Conservation (phyloP, 2,888 invertebrate genomes). For the Cyclophora albipunctata region DNA sequence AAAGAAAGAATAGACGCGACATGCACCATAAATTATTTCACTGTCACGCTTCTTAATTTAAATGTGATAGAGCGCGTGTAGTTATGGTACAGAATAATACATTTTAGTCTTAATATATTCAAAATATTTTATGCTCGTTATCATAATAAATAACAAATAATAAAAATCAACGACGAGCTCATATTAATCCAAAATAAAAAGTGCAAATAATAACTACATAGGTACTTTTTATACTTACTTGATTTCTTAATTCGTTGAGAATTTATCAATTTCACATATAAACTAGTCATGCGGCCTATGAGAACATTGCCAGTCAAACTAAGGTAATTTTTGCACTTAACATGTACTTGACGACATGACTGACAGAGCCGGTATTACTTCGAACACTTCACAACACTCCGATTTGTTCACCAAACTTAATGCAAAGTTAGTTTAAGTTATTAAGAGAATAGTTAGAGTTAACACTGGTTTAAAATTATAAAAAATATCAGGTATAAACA, state of each 20-base stretch:
- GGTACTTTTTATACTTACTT: slow-evolving; percentile 28
- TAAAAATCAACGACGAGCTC: slow-evolving; percentile 1
- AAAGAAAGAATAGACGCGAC: slow-evolving; percentile 4
- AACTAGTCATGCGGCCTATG: slow-evolving; percentile 44
- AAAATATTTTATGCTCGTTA: not conserved
- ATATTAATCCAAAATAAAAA: not conserved
- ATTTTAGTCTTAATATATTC: not conserved
- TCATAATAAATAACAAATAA: not conserved
- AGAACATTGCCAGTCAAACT: slow-evolving; percentile 45
- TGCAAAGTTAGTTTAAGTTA: slow-evolving; percentile 21
- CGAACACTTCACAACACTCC: slow-evolving; percentile 64
- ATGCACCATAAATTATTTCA: slow-evolving; percentile 9
- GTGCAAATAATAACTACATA: not conserved
- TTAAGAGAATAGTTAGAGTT: slow-evolving; percentile 21
- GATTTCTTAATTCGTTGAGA: slow-evolving; percentile 24
- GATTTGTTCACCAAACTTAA: slow-evolving; percentile 27
- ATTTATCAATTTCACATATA: slow-evolving; percentile 28
- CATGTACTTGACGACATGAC: slow-evolving; percentile 59
- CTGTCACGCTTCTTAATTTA: slow-evolving; percentile 10
- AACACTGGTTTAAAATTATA: slow-evolving; percentile 34
- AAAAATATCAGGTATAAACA: slow-evolving; percentile 60
- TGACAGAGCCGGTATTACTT: slow-evolving; percentile 51
- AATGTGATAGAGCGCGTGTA: slow-evolving; percentile 5
- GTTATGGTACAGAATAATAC: slow-evolving; percentile 1
- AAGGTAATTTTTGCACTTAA: slow-evolving; percentile 62